Base-by-base conservation (phyloP, 1,140 invertebrate species). In the Yoshiicerus persimilis region DNA sequence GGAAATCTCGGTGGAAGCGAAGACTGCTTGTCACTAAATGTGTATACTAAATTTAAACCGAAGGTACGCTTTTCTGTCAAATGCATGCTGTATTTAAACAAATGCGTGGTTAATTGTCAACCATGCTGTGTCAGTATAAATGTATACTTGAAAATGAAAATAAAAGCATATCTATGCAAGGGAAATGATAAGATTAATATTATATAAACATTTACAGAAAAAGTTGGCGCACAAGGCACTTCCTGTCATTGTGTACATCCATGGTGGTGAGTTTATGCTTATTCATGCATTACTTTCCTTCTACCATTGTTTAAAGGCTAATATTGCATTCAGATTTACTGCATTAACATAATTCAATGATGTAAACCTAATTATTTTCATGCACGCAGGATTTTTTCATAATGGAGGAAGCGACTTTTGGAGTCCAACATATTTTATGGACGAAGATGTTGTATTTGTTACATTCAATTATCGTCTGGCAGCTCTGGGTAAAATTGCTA, bases 341-440 rank as follows among this genome's bases (percentile, higher is more conserved):
- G 6, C 6, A 41, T 41, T 41, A 41, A 41, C 6, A 41, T 8
- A 8, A 66, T n/a, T 0, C 8, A 66, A 66, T 20, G 11, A 2
- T 30, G 66, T 77, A 77, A 77, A 16, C 16, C n/a, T 20, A 20
- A 36, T 77, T n/a, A 30, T 30, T 9, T 13, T 11, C 16, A 20
- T 89, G 4, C 56, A 93, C 88, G 91, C 91, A 36, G 92, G 92
- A 34, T 64, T 87, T 62, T 87, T 89, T 47, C 66, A 87, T 16
- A 83, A 84, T 56, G 75, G 77, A 27, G 77, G 66, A 27, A 32
- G 39, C 2, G 87, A 87, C 13, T 83, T 87, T 32, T 87, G 92
- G 93, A 9, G 90, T 91, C 10, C 85, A 90, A 87, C 94, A 87
- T 95, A 94, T 90, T 92, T 96, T 1, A 93, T 95, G 92, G 93